These are phyloP conservation scores for Caenorhabditis virilis DNA, from an alignment of 2,888 invertebrate genomes.

Conservation along the genomic window DNA sequence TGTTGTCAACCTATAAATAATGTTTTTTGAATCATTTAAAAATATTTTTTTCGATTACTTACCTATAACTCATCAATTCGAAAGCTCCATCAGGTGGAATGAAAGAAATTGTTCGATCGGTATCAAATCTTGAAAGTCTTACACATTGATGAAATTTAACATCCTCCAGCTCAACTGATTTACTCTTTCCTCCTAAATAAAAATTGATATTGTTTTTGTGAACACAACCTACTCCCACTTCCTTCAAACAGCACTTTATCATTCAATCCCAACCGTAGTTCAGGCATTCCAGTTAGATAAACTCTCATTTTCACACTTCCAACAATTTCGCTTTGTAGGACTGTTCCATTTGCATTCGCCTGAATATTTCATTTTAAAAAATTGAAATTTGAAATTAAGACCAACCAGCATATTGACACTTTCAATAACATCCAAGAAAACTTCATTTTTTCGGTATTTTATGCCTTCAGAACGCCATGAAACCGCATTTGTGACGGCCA, in stretches of 20 bases:
- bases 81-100: slow-evolving; percentile 99
- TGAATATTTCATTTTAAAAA: slow-evolving; percentile 42
- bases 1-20: slow-evolving; percentile 8
- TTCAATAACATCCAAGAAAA: slow-evolving; percentile 97
- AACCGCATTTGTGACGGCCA: slow-evolving; percentile 97
- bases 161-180: slow-evolving; percentile 95
- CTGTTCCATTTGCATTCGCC: slow-evolving; percentile 94
- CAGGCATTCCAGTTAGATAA: slow-evolving; percentile 97
- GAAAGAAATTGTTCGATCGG: slow-evolving; percentile 88
- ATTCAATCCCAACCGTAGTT: slow-evolving; percentile 90
- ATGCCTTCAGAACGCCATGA: slow-evolving; percentile 96
- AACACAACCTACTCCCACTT: slow-evolving; percentile 76
- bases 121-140: slow-evolving; percentile 83
- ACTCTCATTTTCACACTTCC: slow-evolving; percentile 98
- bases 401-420: slow-evolving; percentile 86
- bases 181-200: slow-evolving; percentile 79
- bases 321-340: slow-evolving; percentile 93
- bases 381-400: slow-evolving; percentile 8
- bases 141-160: slow-evolving; percentile 99
- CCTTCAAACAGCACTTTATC: slow-evolving; percentile 96
- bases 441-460: slow-evolving; percentile 97
- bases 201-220: background rate
- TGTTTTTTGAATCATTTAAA: background rate
- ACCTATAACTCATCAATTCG: slow-evolving; percentile 78
- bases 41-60: slow-evolving; percentile 39